Evolutionary conservation across 2,888 invertebrate species (phyloP), one percentile per base, ranked within the genome.

Genomic region (Agrochola lota): DNA sequence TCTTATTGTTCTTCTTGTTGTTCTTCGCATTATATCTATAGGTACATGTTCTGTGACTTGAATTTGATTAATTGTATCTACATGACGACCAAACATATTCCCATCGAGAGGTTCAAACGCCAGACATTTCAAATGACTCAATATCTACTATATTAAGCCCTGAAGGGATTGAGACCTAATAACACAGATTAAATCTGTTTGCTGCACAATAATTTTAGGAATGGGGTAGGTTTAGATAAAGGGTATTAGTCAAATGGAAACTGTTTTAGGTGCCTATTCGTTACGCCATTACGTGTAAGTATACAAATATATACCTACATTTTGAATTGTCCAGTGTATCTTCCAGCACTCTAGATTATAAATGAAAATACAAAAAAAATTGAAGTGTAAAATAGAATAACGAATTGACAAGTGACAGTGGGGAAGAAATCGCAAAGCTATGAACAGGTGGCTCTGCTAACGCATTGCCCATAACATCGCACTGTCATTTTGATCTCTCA

Each of bases 91-190:
- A 74, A 74, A 69, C 23, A 80, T 59, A 74, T 64, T 40, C 26
- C 74, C 68, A 64, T 20, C 20, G 35, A 57, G 59, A 52, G 80
- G 64, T 80, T 62, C 55, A 80, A 66, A 60, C 49, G 73, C 5
- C 64, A 73, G 64, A 64, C 59, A 74, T 80, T 72, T 73, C 26
- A 73, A 80, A 80, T 70, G 69, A 66, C 57, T 80, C 43, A 63
- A 30, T 69, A 80, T 69, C 67, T 62, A 79, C 71, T 78, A 78
- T 68, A 71, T 72, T 68, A 57, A 72, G 20, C 46, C 79, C 72
- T 43, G 26, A 52, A 63, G 79, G 79, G 71, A 64, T 59, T 57
- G n/a, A 49, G 5, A 43, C 62, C 71, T 72, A 69, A 78, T 72
- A 63, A 43, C n/a, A 49, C 11, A 35, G 63, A 72, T 78, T 80